Evolutionary conservation across 2,113 vertebrate genomes (phyloP).

Genomic region (Phalacrocorax pelagicus): DNA sequence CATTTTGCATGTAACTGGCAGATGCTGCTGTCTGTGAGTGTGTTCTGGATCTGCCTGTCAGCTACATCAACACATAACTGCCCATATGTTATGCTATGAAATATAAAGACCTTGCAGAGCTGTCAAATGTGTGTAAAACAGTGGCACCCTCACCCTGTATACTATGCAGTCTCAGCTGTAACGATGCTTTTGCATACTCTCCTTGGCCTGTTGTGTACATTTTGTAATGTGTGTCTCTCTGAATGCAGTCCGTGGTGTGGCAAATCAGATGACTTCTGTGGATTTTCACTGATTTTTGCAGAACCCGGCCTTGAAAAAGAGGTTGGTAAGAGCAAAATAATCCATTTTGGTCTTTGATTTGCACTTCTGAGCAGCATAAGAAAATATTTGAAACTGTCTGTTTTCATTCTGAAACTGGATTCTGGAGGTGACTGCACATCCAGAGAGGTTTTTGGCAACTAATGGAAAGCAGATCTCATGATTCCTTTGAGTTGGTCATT

Average conservation of each 20-base stretch:
- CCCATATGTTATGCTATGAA: not conserved
- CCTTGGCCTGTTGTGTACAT: not conserved
- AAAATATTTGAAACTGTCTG: not conserved
- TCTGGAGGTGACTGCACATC: not conserved
- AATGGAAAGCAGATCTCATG: not conserved
- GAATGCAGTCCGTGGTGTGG: constrained; percentile 84
- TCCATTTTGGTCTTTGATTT: not conserved
- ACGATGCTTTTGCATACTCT: accelerated
- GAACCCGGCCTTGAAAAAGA: constrained; percentile 91
- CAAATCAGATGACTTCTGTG: constrained; percentile 85
- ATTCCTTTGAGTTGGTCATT: not conserved
- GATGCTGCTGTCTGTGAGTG: not conserved
- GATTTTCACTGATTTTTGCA: constrained; percentile 86
- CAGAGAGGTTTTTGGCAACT: not conserved
- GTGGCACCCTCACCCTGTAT: not conserved
- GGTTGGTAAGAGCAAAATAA: constrained; percentile 74
- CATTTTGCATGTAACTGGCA: not conserved
- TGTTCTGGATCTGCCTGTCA: not conserved
- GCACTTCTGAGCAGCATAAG: not conserved
- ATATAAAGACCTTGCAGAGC: not conserved
- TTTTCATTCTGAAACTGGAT: not conserved
- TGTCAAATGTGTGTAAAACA: not conserved
- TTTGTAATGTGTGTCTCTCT: not conserved
- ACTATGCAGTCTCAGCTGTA: not conserved
- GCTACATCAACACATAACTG: accelerated